phyloP scores from a whole-genome alignment of 2,797 vertebrate species.

The Sylvia borin region DNA sequence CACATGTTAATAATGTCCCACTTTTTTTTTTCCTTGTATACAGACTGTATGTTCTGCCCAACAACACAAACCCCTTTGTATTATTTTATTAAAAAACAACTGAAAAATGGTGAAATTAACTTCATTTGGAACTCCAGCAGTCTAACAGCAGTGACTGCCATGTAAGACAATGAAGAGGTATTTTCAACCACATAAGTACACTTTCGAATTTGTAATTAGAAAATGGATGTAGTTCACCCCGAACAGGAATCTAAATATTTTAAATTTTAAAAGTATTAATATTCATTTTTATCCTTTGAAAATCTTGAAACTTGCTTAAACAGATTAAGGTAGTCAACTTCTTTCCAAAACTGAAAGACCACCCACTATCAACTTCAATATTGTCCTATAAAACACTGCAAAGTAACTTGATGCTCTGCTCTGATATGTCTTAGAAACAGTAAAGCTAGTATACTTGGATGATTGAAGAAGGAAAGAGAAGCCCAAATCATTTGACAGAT shows the following conservation, averaged over 20 bases:
- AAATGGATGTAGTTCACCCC: neutral
- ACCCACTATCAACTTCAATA: neutral
- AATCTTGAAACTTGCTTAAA: neutral
- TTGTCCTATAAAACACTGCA: neutral
- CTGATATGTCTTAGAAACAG: neutral
- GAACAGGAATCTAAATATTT: neutral
- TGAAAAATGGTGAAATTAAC: neutral
- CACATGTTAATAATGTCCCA: neutral
- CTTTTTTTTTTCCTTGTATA: neutral
- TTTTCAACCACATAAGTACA: neutral
- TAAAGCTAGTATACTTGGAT: neutral
- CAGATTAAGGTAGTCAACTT: neutral
- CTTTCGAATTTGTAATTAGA: neutral
- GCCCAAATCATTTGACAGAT: neutral
- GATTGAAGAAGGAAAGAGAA: conserved; percentile 21
- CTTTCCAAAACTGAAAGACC: neutral
- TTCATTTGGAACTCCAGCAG: neutral
- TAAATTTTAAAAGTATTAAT: neutral
- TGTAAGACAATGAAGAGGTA: neutral
- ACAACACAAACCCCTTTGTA: neutral
- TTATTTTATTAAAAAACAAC: neutral
- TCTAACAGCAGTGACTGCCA: neutral
- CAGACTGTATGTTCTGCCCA: neutral
- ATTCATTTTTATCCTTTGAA: neutral
- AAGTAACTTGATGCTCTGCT: neutral